Conservation (phyloP, 1,140 invertebrate genomes). For the Bombus superbus region DNA sequence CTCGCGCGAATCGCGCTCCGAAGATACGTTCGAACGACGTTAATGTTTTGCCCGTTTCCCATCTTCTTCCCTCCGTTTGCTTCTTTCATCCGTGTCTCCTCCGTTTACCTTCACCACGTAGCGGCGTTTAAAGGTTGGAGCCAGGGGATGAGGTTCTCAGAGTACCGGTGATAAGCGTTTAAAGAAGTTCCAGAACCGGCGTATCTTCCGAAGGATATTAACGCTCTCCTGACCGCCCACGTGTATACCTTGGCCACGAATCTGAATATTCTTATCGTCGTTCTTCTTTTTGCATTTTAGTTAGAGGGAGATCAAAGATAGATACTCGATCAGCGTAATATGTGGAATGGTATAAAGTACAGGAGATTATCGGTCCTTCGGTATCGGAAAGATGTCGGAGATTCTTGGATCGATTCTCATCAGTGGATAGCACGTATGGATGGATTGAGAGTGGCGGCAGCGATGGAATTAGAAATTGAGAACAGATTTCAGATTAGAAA, state of each 20-base stretch:
- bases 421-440: background rate
- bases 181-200: constrained; percentile 39
- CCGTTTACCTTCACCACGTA: background rate
- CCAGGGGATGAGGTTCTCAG: background rate
- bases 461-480: too few relatives aligned
- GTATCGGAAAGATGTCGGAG: background rate
- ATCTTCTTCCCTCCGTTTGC: background rate
- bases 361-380: background rate
- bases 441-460: background rate
- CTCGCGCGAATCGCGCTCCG: constrained; percentile 42
- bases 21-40: constrained; percentile 42
- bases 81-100: background rate
- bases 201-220: constrained; percentile 47
- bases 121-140: constrained; percentile 9
- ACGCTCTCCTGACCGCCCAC: constrained; percentile 52
- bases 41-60: constrained; percentile 29
- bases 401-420: background rate
- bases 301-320: background rate
- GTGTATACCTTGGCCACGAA: constrained; percentile 14
- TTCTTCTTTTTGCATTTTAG: background rate
- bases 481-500: too few relatives aligned
- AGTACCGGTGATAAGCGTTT: constrained; percentile 49
- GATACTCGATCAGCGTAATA: constrained; percentile 6
- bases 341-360: background rate
- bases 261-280: background rate